A percentile compares a stretch with the other conserved stretches of the same genome.
These are phyloP conservation scores for Chironomus striatipennis DNA, from an alignment of 1,140 invertebrate species.

Conservation along the genomic window DNA sequence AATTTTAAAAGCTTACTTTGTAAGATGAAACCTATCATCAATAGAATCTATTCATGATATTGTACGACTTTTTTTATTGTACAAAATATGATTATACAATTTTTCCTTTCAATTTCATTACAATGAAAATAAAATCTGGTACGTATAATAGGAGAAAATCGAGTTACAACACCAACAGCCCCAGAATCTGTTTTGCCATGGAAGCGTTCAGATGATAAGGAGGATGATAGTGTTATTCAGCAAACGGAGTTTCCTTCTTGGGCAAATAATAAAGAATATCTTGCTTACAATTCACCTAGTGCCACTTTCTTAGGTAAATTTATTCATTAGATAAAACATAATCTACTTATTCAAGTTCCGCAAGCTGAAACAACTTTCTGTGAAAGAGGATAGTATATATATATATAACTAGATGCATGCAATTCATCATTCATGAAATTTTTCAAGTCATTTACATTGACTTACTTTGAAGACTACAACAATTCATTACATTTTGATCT, in stretches of 20 bases:
- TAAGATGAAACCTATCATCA: no score
- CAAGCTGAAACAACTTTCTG: background rate
- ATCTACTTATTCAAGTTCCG: background rate
- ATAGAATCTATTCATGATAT: no score
- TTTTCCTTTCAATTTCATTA: no score
- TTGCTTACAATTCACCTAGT: constrained; percentile 83
- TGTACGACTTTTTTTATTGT: no score
- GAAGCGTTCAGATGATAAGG: constrained; percentile 68
- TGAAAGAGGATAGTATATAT: no score
- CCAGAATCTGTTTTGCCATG: constrained; percentile 80
- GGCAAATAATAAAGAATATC: constrained; percentile 87
- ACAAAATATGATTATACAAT: no score
- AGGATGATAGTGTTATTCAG: constrained; percentile 58
- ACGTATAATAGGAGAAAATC: constrained; percentile 32
- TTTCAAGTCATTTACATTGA: no score
- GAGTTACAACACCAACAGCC: constrained; percentile 74
- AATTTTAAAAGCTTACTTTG: no score
- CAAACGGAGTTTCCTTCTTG: constrained; percentile 85
- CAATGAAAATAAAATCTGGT: background rate
- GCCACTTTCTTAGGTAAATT: constrained; percentile 76
- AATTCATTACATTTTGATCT: no score
- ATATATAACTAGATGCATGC: no score
- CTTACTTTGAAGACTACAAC: no score
- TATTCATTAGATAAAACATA: background rate
- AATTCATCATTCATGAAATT: no score